Evolutionary conservation across 2,113 vertebrate genomes (phyloP), one percentile per base, ranked within the genome.

Genomic region (Eulemur macaco): DNA sequence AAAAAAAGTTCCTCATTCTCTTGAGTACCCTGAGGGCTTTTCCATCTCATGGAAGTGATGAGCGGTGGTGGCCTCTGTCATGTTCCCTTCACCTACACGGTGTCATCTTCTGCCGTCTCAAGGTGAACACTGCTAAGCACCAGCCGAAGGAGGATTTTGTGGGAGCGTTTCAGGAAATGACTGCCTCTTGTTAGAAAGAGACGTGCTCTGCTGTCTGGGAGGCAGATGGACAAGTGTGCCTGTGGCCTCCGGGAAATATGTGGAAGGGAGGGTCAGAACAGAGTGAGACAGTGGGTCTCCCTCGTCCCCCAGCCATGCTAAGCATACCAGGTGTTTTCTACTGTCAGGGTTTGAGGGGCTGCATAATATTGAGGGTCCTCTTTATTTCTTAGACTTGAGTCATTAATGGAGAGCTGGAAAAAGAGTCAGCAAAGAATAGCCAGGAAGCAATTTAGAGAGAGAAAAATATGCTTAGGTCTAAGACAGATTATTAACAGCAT

Each of bases 1-100:
- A 96, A 95, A 94, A 64, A 98, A 99, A 98, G 98, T 99, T 99
- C 98, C 98, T 98, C 11, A 93, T 99, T 98, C 97, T 98, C 83
- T 95, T 96, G 95, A 98, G 97, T 96, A 98, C 97, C 98, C 97
- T 0, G 58, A 98, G 98, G 98, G 98, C 96, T 96, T 91, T 97
- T 97, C 97, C 88, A 96, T 97, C 97, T 98, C 95, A 50, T 94
- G 96, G 97, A 98, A 97, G 97, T 93, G 97, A 97, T 98, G 98
- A 98, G 97, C 68, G 91, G 93, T 81, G 17, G 96, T 98, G 97
- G 98, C 97, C 98, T 98, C 97, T 98, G 98, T 97, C 98, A 96
- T 97, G 98, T 98, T 98, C 92, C 96, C 96, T 97, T 98, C 98
- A 98, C 98, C 98, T 98, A 97, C 97, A 97, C 1, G 86, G 98